Conservation (phyloP, 1,140 invertebrate genomes). For the Dendroctonus ponderosae region DNA sequence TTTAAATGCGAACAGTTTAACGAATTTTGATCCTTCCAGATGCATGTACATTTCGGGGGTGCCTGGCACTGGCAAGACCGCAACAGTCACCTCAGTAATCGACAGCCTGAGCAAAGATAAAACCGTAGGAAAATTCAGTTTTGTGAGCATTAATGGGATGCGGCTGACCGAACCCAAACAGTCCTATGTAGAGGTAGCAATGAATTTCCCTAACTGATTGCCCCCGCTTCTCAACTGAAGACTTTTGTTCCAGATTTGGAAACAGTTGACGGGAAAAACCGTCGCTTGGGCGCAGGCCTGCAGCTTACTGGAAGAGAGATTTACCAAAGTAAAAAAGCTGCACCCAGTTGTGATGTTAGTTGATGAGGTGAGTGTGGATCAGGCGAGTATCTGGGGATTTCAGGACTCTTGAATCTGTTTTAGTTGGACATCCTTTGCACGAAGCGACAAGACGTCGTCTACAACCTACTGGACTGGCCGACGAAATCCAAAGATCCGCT, state of each 20-base stretch:
- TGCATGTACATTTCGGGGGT: slow-evolving; percentile 98
- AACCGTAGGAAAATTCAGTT: slow-evolving; percentile 70
- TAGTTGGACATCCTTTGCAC: slow-evolving; percentile 91
- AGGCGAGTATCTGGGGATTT: too few species aligned
- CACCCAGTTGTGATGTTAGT: slow-evolving; percentile 77
- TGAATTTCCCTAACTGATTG: too few species aligned
- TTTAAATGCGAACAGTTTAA: too few species aligned
- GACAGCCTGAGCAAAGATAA: slow-evolving; percentile 62
- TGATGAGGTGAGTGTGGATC: slow-evolving; percentile 83
- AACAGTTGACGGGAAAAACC: slow-evolving; percentile 67
- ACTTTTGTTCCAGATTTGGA: slow-evolving; percentile 60
- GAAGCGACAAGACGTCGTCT: slow-evolving; percentile 91
- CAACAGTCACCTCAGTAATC: slow-evolving; percentile 89
- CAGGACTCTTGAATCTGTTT: too few species aligned
- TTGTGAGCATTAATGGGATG: slow-evolving; percentile 94
- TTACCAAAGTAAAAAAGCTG: slow-evolving; percentile 61
- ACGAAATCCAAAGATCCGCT: slow-evolving; percentile 72
- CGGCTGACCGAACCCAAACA: slow-evolving; percentile 88
- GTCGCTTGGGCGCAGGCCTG: slow-evolving; percentile 82
- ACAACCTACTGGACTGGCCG: slow-evolving; percentile 97
- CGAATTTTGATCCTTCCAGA: too few species aligned
- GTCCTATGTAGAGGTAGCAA: slow-evolving; percentile 81
- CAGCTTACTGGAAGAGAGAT: slow-evolving; percentile 73
- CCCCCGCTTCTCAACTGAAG: too few species aligned
- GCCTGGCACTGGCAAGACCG: slow-evolving; percentile 98